Base-by-base conservation (phyloP, 2,113 vertebrate genomes). In the Myxocyprinus asiaticus region DNA sequence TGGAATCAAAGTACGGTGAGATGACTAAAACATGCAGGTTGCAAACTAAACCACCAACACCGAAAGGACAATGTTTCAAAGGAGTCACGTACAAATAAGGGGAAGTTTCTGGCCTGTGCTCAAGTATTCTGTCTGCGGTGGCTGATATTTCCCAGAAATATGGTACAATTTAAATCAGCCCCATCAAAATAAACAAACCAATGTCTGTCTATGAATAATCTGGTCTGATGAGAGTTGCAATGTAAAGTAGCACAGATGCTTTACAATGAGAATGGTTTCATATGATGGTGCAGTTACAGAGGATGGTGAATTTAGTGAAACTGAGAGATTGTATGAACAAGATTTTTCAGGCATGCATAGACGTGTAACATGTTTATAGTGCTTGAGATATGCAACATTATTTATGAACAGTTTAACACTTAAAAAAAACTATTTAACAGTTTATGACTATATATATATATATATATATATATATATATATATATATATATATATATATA, bases 81-180 rank as follows among this genome's bases (percentile, higher is more conserved):
- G 12, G 58, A 43, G 53, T 47, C 51, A 55, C 61, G 65, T 48
- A 63, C 47, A 81, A 83, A 77, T 43, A 3, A 73, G 75, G 14
- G 69, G 67, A 78, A 81, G 74, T 77, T 73, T 71, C 48, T 59
- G 76, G 44, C 72, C 59, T 65, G 22, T 2, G 14, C 62, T 53
- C 15, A 76, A 12, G 14, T 3, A 7, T 59, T 45, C 2, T 4
- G 10, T 72, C 7, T 53, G 67, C 22, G 9, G 7, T 33, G 22
- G 12, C 12, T 43, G 5, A 11, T 0, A 33, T 69, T 80, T 72
- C 67, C n/a, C 70, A 77, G 62, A 80, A 77, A 83, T 33, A 55
- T 66, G 65, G 58, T 56, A 15, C 15, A 3, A 44, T 72, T 61
- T 63, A 67, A 73, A 80, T 63, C 55, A n/a, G 33, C 44, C 14